Percentiles rank a stretch among this genome's conserved stretches.
These are phyloP conservation scores for Aricia agestis DNA, from an alignment of 1,140 invertebrate genomes.

Conservation along the genomic window DNA sequence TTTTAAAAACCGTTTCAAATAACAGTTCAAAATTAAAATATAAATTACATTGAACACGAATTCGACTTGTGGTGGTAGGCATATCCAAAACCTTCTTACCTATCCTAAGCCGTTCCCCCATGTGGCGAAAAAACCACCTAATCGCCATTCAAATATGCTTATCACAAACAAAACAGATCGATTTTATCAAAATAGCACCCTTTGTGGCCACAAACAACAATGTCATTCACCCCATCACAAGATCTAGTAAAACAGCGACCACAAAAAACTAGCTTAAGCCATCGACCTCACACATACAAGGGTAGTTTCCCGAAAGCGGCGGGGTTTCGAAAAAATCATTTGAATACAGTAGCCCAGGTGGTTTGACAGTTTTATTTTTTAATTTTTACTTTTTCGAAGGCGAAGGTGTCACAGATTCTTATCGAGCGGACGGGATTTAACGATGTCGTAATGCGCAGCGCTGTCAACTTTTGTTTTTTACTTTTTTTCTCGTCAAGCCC, in stretches of 20 bases:
- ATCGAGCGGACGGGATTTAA: conserved; percentile 67
- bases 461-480: conserved; percentile 61
- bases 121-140: not conserved
- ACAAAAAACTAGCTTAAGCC: conserved; percentile 45
- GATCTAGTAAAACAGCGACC: conserved; percentile 35
- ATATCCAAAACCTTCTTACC: not conserved
- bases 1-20: too few relatives aligned
- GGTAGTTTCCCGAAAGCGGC: conserved; percentile 58
- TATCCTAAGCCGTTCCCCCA: not conserved
- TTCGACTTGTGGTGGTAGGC: too few relatives aligned
- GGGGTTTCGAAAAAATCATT: conserved; percentile 61
- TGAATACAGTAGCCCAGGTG: conserved; percentile 71
- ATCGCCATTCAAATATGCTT: conserved; percentile 2
- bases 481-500: conserved; percentile 56
- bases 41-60: too few relatives aligned
- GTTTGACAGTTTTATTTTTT: conserved; percentile 49
- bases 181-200: conserved; percentile 43
- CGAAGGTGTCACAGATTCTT: conserved; percentile 70
- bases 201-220: conserved; percentile 40
- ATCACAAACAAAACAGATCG: conserved; percentile 20
- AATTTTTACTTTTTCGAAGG: conserved; percentile 41
- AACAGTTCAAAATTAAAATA: too few relatives aligned
- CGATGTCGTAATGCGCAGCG: conserved; percentile 63
- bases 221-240: conserved; percentile 42
- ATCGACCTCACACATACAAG: conserved; percentile 53